Conservation (phyloP, 2,888 invertebrate species). For the Mythimna loreyi region DNA sequence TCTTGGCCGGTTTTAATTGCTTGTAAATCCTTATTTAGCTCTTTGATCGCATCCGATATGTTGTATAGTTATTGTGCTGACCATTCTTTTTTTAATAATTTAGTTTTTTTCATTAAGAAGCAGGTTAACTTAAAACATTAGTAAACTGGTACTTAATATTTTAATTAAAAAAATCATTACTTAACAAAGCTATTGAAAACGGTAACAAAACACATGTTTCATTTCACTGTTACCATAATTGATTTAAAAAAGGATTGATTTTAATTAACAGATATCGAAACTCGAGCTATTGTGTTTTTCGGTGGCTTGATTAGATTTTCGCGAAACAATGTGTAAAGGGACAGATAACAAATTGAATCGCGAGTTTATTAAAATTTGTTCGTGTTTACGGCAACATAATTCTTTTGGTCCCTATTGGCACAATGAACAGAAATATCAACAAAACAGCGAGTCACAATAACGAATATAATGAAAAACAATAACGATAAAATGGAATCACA, state of each 20-base stretch:
- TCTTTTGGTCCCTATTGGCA: conserved; percentile 67
- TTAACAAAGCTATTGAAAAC: conserved; percentile 20
- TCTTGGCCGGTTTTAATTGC: too few relatives aligned
- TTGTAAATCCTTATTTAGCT: too few relatives aligned
- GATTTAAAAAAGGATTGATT: conserved; percentile 82
- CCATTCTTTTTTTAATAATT: too few relatives aligned
- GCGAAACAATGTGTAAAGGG: conserved; percentile 85
- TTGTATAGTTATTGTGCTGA: too few relatives aligned
- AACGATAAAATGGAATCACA: conserved; percentile 54
- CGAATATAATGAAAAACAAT: conserved; percentile 59
- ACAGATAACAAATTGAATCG: conserved; percentile 84
- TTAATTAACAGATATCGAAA: conserved; percentile 87
- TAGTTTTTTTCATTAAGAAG: too few relatives aligned
- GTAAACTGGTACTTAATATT: too few relatives aligned
- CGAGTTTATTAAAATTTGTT: conserved; percentile 81
- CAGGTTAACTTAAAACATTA: too few relatives aligned
- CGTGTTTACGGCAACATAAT: conserved; percentile 71
- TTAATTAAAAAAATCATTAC: neutral
- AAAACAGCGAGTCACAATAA: conserved; percentile 50
- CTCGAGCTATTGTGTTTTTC: conserved; percentile 83
- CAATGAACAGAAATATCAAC: conserved; percentile 63
- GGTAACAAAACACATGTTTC: conserved; percentile 46
- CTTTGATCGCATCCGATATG: too few relatives aligned
- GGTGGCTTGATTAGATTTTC: conserved; percentile 84
- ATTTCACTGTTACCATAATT: conserved; percentile 66